Evolutionary conservation across 2,888 invertebrate genomes (phyloP), one percentile per base, ranked within the genome.

Genomic region (Diarsia dahlii): DNA sequence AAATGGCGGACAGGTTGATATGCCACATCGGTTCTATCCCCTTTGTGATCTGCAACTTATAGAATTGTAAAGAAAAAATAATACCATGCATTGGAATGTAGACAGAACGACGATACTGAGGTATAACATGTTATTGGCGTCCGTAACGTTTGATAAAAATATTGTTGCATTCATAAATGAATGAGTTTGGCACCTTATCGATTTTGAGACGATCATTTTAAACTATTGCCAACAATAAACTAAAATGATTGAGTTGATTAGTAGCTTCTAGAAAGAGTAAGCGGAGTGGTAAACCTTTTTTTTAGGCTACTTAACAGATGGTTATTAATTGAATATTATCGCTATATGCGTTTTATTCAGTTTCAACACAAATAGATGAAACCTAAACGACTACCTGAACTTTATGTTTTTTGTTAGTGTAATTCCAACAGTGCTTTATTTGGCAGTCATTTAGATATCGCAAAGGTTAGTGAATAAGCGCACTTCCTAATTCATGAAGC

Each of bases 51-150:
- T 34, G 28, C 50, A 54, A 45, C 15, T 65, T 67, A 50, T 62
- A 66, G 48, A 71, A 75, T 69, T 67, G 34, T 74, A 65, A 62
- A 77, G 50, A 75, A 71, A 81, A 81, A 82, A 83, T 88, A 88
- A 88, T 88, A 88, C 88, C 85, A 76, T 82, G 71, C 56, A 73
- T 74, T 89, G 89, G 89, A 89, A 88, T 88, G 88, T 89, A 77
- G 80, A 81, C 52, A 75, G 67, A 81, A 71, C 63, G 80, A 72
- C n/a, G 54, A 74, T 28, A 80, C 63, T 82, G 86, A 82, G 82
- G 89, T 85, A 85, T 70, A 62, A 0, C 0, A 34, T 54, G 52
- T 70, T 62, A n/a, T 62, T 70, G 20, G 34, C 46, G n/a, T 69
- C 52, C 9, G 15, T 45, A 15, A 20, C 20, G 6, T 34, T 39